Conservation (phyloP, 2,797 vertebrate genomes). For the Craterocephalus amniculus region DNA sequence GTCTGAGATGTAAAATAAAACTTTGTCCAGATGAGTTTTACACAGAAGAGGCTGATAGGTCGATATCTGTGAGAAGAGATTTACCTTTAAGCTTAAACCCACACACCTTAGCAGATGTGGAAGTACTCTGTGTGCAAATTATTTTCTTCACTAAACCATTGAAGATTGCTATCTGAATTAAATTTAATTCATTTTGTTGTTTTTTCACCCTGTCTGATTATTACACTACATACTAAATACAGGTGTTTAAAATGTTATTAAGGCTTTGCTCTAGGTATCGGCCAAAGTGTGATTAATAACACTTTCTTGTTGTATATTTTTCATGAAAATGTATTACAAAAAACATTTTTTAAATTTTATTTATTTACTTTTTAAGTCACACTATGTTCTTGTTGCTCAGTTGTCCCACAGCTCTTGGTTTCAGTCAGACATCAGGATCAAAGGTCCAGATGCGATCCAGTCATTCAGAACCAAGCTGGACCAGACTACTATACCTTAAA, state of each 20-base stretch:
- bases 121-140: background rate
- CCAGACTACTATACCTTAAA: slow-evolving; percentile 41
- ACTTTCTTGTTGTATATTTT: background rate
- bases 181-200: background rate
- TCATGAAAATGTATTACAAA: no score
- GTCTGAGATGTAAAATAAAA: slow-evolving; percentile 30
- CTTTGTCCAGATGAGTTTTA: slow-evolving; percentile 33
- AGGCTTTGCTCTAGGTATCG: background rate
- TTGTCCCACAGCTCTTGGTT: slow-evolving; percentile 67
- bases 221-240: background rate
- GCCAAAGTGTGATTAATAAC: background rate
- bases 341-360: no score
- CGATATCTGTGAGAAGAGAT: slow-evolving; percentile 58
- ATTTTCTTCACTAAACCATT: background rate
- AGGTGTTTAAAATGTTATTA: background rate
- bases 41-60: slow-evolving; percentile 29
- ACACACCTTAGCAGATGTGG: slow-evolving; percentile 7
- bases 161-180: background rate
- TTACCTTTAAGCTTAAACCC: slow-evolving; percentile 42
- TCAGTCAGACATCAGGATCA: slow-evolving; percentile 55
- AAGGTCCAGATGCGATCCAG: slow-evolving; percentile 49
- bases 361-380: background rate
- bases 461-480: slow-evolving; percentile 63
- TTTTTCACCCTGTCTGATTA: background rate
- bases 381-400: background rate